Conservation (phyloP, 2,888 invertebrate genomes). For the Acanthacorydalis orientalis region DNA sequence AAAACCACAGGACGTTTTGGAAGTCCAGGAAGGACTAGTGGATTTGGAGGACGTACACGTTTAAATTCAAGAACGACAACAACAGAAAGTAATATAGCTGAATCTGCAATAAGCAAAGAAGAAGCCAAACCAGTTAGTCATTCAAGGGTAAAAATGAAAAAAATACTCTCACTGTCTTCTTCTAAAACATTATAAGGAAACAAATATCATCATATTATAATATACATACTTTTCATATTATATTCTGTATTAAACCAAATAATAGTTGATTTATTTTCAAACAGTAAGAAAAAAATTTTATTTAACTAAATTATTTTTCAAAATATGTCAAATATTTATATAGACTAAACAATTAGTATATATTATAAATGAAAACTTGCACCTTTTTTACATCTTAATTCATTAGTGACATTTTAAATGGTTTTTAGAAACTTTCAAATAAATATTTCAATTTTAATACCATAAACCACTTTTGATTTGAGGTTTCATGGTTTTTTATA, state of each 20-base stretch:
- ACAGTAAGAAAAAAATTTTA: neutral
- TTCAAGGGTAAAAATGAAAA: conserved; percentile 14
- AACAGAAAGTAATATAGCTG: conserved; percentile 18
- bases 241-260: conserved; percentile 2
- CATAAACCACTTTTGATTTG: too few relatives aligned
- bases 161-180: neutral
- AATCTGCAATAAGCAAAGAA: conserved; percentile 23
- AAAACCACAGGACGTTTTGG: neutral
- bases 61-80: conserved; percentile 23
- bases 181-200: neutral
- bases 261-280: neutral
- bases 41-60: conserved; percentile 31
- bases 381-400: too few relatives aligned
- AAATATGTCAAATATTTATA: too few relatives aligned
- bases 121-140: conserved; percentile 24
- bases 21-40: conserved; percentile 21
- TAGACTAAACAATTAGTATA: too few relatives aligned
- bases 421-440: too few relatives aligned
- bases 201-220: neutral
- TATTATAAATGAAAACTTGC: too few relatives aligned
- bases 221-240: neutral
- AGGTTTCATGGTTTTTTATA: neutral
- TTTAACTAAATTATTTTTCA: neutral
- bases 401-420: too few relatives aligned
- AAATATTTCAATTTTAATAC: too few relatives aligned